Evolutionary conservation across 2,888 invertebrate genomes (phyloP).

Genomic region (Didymodactylos carnosus): DNA sequence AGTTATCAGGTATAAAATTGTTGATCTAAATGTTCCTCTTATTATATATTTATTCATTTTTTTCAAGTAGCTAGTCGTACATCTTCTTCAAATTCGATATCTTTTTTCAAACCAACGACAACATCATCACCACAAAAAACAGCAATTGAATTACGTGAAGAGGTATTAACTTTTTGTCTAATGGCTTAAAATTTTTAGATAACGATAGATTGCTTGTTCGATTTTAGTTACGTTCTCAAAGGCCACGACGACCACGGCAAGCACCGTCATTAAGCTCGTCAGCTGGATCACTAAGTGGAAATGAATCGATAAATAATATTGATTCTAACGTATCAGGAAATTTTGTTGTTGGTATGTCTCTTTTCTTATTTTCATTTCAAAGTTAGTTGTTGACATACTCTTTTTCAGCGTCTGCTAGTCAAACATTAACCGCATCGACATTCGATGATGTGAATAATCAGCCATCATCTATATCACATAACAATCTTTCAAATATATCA

Average conservation of each 20-base stretch:
- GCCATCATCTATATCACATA: background rate
- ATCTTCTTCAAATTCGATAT: background rate
- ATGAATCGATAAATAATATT: background rate
- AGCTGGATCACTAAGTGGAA: background rate
- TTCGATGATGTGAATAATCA: background rate
- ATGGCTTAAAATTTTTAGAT: background rate
- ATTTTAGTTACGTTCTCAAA: too few species aligned
- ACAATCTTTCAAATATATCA: background rate
- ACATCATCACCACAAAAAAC: background rate
- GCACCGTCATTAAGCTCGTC: background rate
- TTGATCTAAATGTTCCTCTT: too few species aligned
- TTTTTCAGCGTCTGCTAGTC: background rate
- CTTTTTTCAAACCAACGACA: background rate
- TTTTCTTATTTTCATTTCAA: too few species aligned
- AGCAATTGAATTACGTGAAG: background rate
- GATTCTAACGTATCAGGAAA: background rate
- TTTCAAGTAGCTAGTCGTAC: background rate
- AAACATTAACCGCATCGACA: background rate
- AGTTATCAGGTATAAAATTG: background rate
- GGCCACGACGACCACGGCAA: background rate
- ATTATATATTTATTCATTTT: background rate
- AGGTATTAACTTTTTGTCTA: background rate
- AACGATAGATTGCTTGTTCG: too few species aligned
- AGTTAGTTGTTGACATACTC: background rate
- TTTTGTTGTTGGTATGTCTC: background rate